phyloP scores from a whole-genome alignment of 1,140 invertebrate genomes.

The Penaeus japonicus region DNA sequence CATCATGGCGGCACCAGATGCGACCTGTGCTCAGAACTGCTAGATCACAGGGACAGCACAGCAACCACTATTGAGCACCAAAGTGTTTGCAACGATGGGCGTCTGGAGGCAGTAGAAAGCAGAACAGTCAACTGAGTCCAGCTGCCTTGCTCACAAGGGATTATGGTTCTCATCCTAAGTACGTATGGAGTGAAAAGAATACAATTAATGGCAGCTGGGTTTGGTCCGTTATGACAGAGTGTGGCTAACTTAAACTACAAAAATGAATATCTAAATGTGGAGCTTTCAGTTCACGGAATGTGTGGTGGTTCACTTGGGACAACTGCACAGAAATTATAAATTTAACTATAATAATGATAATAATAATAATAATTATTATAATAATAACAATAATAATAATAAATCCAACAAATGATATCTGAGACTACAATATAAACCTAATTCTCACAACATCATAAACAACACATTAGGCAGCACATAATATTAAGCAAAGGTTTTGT shows the following conservation, averaged over 20 bases:
- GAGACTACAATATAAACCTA: conserved; percentile 45
- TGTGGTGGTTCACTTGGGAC: conserved; percentile 32
- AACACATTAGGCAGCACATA: conserved; percentile 48
- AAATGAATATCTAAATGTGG: conserved; percentile 28
- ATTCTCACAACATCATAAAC: conserved; percentile 49
- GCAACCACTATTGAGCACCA: conserved; percentile 51
- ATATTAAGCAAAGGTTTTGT: conserved; percentile 37
- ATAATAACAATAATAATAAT: background rate
- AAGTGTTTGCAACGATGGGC: conserved; percentile 35
- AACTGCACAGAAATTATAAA: conserved; percentile 9
- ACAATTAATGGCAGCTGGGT: conserved; percentile 46
- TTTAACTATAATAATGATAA: conserved; percentile 3
- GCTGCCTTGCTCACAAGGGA: conserved; percentile 34
- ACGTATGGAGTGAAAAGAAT: conserved; percentile 35
- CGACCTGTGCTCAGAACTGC: conserved; percentile 1
- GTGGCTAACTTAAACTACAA: conserved; percentile 41
- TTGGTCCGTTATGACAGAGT: conserved; percentile 49
- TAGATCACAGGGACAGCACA: conserved; percentile 41
- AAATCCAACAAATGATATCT: conserved; percentile 35
- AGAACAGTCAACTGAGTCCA: conserved; percentile 23
- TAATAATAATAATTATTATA: conserved; percentile 11
- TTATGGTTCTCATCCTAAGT: conserved; percentile 33
- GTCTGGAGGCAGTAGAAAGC: conserved; percentile 33
- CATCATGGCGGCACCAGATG: conserved; percentile 15
- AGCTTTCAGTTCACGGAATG: conserved; percentile 47